Base-by-base conservation (phyloP, 2,113 vertebrate species). In the Tachysurus vachellii region DNA sequence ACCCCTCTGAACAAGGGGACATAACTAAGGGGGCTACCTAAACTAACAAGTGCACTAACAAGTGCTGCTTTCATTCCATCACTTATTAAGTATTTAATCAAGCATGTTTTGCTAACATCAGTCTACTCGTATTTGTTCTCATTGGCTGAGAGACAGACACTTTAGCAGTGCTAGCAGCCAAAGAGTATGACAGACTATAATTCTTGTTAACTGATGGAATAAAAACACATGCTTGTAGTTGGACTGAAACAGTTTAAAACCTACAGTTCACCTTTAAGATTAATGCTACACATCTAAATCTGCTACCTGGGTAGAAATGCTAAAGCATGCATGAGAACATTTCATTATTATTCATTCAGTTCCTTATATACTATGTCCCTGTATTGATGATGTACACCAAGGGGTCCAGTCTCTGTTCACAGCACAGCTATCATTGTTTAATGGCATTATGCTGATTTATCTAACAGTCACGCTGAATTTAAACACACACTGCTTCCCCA, bases 351-450 rank as follows among this genome's bases (percentile, higher is more conserved):
- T 50, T 47, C 11, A 47, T 47, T 50, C 13, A 8, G 31, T 28
- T 26, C 62, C 4, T 5, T 14, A 42, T 44, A 26, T 4, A 2
- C 0, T 10, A 54, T 8, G 28, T 17, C 53, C 17, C 80, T 26
- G 9, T 8, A 59, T 53, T 0, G 7, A 19, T 21, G 76, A 56
- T 17, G 11, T 14, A 26, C 64, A 21, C 2, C 2, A 9, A 84
- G 70, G 36, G 83, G 70, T 85, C 83, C 83, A 47, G 7, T 57
- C 70, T 47, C 70, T 76, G 83, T 59, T 85, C 83, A 75, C 80
- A 64, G 80, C 80, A 82, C 80, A 47, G 36, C 64, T 82, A 62
- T 82, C 57, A 64, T 44, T 6, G 1, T 82, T 44, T 64, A 82
- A 62, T 28, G 9, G 44, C 57, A n/a, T 82, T 68, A 80, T 26